Evolutionary conservation across 2,113 vertebrate species (phyloP), one percentile per base, ranked within the genome.

Genomic region (Charina bottae): DNA sequence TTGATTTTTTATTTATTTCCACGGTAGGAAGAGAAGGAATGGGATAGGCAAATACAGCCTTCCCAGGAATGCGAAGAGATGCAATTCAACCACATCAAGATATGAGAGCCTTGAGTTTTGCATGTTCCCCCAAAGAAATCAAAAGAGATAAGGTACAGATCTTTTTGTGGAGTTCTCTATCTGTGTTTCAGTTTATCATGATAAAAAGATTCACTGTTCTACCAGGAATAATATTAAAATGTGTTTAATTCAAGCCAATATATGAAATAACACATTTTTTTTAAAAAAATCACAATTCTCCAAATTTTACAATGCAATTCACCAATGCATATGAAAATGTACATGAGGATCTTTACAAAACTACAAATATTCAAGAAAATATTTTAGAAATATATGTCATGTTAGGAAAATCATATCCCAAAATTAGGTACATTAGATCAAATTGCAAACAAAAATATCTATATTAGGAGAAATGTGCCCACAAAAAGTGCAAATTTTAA

Each of bases 1-100:
- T 87, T 92, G 92, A 62, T 59, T 93, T 89, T 89, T 46, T 53
- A 46, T 56, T 86, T 93, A 26, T 26, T 3, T 1, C 33, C 3
- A 6, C 49, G 3, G 7, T 37, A 78, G 72, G 7, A 78, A 37
- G 17, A 78, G 37, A 42, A 21, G 33, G 33, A n/a, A 21, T 78
- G 72, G 72, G 72, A 42, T 33, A 68, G 49, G 49, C 49, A 49
- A 49, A 49, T 49, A 7, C 5, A 4, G n/a, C 15, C 33, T 68
- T 68, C 5, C n/a, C 64, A 68, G 64, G 64, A 26, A 33, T 33
- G 64, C 64, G 13, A 68, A n/a, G 15, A 1, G 28, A 33, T 68
- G 64, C n/a, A 33, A 13, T n/a, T 68, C 64, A 68, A 33, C 64
- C 64, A 68, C 64, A 68, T 68, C 64, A 68, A 68, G 5, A 33